A percentile compares a stretch with the other conserved stretches of the same genome.
Conservation (phyloP, 2,113 vertebrate species). For the Chascanopsetta lugubris region DNA sequence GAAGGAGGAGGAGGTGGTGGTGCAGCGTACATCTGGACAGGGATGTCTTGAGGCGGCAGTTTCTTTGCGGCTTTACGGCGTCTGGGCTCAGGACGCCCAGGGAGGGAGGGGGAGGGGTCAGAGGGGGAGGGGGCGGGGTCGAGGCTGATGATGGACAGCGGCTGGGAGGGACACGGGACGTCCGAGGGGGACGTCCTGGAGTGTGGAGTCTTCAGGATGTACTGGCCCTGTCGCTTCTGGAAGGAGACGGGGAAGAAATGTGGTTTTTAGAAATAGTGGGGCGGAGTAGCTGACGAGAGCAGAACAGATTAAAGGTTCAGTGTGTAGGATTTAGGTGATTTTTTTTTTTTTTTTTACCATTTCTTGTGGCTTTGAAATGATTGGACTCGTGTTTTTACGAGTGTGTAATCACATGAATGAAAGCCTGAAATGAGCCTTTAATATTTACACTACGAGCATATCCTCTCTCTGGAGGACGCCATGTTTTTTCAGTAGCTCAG, state of each 20-base stretch:
- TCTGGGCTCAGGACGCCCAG: slow-evolving; percentile 32
- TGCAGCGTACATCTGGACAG: slow-evolving; percentile 75
- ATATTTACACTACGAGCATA: no score
- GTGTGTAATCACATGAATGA: no score
- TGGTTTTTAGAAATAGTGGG: background rate
- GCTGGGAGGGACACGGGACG: slow-evolving; percentile 48
- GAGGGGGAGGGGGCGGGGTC: slow-evolving; percentile 20
- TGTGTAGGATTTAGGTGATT: no score
- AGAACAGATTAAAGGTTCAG: no score
- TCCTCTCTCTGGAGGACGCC: no score
- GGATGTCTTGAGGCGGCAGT: slow-evolving; percentile 62
- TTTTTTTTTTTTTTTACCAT: no score
- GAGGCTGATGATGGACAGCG: slow-evolving; percentile 53
- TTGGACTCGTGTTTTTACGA: no score
- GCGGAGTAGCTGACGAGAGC: no score
- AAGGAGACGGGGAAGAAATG: slow-evolving; percentile 1
- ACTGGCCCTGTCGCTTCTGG: slow-evolving; percentile 84
- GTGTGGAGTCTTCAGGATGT: slow-evolving; percentile 79
- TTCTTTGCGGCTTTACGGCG: slow-evolving; percentile 54
- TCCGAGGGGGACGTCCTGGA: slow-evolving; percentile 53
- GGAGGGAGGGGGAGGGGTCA: slow-evolving; percentile 12
- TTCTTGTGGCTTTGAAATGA: no score
- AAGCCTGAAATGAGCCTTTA: no score
- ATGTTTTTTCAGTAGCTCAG: no score
- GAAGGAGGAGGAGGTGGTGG: slow-evolving; percentile 58